These are phyloP conservation scores for Orthosia cruda DNA, from an alignment of 2,888 invertebrate species.

Conservation along the genomic window DNA sequence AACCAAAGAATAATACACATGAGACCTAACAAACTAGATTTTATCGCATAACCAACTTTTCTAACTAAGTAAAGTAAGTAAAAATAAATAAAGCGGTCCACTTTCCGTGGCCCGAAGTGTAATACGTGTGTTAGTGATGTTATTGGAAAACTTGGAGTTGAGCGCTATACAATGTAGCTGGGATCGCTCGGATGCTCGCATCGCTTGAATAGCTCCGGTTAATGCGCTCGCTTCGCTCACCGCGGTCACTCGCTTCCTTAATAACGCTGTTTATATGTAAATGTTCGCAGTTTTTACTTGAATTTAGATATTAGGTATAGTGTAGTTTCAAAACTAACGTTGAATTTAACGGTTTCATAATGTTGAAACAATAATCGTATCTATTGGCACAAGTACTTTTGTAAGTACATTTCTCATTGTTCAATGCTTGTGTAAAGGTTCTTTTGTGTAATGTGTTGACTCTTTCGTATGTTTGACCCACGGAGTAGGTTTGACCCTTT, in stretches of 20 bases:
- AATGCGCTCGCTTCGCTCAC: slow-evolving; percentile 44
- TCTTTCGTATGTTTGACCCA: background rate
- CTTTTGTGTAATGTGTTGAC: slow-evolving; percentile 19
- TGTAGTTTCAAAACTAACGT: background rate
- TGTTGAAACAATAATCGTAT: slow-evolving; percentile 1
- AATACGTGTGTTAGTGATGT: slow-evolving; percentile 67
- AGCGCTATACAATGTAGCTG: slow-evolving; percentile 73
- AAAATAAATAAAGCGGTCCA: slow-evolving; percentile 54
- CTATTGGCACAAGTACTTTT: background rate
- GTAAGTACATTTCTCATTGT: background rate
- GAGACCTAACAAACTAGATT: slow-evolving; percentile 62
- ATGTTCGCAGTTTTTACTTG: slow-evolving; percentile 37
- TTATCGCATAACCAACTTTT: slow-evolving; percentile 57
- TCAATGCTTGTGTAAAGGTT: slow-evolving; percentile 14
- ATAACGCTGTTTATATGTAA: slow-evolving; percentile 58
- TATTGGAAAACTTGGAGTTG: slow-evolving; percentile 79
- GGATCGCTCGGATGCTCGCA: slow-evolving; percentile 47
- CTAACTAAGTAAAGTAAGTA: slow-evolving; percentile 49
- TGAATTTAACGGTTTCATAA: background rate
- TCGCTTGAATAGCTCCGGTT: slow-evolving; percentile 49
- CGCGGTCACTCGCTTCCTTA: slow-evolving; percentile 55
- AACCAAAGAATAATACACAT: slow-evolving; percentile 53
- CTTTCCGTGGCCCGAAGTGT: slow-evolving; percentile 63
- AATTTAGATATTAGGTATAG: slow-evolving; percentile 38
- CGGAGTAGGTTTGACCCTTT: slow-evolving; percentile 3